These are phyloP conservation scores for Thysanoteuthis rhombus DNA, from an alignment of 2,888 invertebrate genomes.

Conservation along the genomic window DNA sequence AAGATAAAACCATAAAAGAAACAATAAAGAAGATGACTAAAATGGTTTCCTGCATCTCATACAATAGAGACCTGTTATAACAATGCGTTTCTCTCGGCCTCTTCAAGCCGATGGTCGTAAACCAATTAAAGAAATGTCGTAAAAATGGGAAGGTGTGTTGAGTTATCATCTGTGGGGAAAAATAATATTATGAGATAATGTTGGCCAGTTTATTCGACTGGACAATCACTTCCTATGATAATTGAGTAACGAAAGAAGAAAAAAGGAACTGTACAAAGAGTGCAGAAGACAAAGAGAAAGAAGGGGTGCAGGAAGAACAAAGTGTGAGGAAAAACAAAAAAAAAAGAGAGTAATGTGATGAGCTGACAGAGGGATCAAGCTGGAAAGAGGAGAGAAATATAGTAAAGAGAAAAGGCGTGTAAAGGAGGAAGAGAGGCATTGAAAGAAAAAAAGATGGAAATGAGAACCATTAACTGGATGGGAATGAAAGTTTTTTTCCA, in stretches of 20 bases:
- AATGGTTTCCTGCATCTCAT: background rate
- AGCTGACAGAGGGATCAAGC: background rate
- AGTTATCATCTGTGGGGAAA: background rate
- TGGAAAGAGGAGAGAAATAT: background rate
- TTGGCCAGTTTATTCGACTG: background rate
- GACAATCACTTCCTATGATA: background rate
- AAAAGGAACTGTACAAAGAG: background rate
- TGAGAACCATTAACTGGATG: background rate
- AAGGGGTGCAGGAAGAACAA: background rate
- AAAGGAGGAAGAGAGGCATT: background rate
- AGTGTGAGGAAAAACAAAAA: background rate
- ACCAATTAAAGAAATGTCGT: background rate
- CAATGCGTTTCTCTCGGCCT: background rate
- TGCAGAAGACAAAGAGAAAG: background rate
- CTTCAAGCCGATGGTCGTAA: background rate
- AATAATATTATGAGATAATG: background rate
- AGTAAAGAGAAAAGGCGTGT: background rate
- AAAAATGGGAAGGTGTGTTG: background rate
- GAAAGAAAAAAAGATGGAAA: background rate
- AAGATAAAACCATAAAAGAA: background rate
- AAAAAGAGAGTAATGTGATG: background rate
- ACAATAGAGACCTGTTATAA: background rate
- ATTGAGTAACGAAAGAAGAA: background rate
- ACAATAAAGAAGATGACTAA: background rate
- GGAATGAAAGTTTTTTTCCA: too few species aligned